Evolutionary conservation across 1,140 invertebrate species (phyloP).

Genomic region (Vanessa atalanta): DNA sequence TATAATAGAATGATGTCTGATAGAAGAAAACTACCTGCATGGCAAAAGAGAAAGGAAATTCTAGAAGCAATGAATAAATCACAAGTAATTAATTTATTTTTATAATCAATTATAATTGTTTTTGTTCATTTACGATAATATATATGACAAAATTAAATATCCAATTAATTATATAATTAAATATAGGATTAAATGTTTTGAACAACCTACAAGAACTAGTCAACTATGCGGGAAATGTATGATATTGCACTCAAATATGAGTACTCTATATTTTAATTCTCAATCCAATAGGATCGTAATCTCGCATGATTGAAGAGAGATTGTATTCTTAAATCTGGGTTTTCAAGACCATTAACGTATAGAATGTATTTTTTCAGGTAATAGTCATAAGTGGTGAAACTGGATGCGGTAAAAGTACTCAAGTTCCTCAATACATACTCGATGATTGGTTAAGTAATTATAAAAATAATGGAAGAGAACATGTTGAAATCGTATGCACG

Average conservation of each 20-base stretch:
- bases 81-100: constrained; percentile 69
- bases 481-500: constrained; percentile 93
- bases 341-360: background rate
- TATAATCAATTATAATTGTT: background rate
- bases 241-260: too few relatives aligned
- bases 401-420: constrained; percentile 94
- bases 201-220: too few relatives aligned
- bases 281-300: too few relatives aligned
- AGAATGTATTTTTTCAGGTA: constrained; percentile 69
- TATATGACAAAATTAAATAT: too few relatives aligned
- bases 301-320: constrained; percentile 4
- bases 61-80: constrained; percentile 83
- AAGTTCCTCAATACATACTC: constrained; percentile 95
- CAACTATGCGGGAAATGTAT: too few relatives aligned
- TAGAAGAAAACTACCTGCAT: constrained; percentile 85
- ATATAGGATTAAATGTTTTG: too few relatives aligned
- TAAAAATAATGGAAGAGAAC: constrained; percentile 65
- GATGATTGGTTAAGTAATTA: constrained; percentile 86
- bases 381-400: constrained; percentile 92
- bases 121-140: too few relatives aligned
- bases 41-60: constrained; percentile 84
- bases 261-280: too few relatives aligned
- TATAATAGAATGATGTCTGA: constrained; percentile 84
- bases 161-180: too few relatives aligned
- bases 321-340: too few relatives aligned